A percentile compares a stretch with the other conserved stretches of the same genome.
These are phyloP conservation scores for Spea multiplicata DNA, from an alignment of 2,113 vertebrate species.

Conservation along the genomic window DNA sequence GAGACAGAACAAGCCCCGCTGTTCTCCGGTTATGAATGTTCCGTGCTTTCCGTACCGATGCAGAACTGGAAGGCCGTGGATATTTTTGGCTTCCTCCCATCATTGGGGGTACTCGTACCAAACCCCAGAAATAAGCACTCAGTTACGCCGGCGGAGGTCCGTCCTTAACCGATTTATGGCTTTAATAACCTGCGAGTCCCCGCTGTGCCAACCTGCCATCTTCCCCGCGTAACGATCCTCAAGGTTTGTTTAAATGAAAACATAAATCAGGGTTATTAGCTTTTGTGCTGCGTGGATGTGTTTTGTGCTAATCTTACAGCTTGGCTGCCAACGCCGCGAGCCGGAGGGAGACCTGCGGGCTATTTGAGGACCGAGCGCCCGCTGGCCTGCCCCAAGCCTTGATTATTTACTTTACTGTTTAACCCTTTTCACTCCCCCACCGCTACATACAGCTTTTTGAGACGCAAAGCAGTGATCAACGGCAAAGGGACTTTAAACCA, in stretches of 20 bases:
- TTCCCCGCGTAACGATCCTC: constrained; percentile 36
- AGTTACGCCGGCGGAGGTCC: constrained; percentile 5
- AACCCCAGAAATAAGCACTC: constrained; percentile 21
- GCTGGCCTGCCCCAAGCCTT: background rate
- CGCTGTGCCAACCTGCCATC: constrained; percentile 37
- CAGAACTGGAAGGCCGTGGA: background rate
- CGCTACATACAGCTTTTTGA: no score
- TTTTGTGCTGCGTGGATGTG: constrained; percentile 17
- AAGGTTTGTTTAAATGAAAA: constrained; percentile 41
- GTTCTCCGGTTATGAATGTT: background rate
- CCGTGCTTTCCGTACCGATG: background rate
- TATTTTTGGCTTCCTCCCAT: constrained; percentile 26
- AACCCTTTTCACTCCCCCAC: constrained; percentile 9
- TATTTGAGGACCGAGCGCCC: constrained; percentile 31
- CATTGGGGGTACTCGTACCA: constrained; percentile 21
- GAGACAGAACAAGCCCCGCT: background rate
- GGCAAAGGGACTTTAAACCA: background rate
- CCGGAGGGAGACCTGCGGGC: constrained; percentile 32
- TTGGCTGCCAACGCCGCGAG: constrained; percentile 17
- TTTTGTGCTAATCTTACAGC: constrained; percentile 31
- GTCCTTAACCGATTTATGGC: constrained; percentile 35
- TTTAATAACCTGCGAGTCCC: constrained; percentile 43
- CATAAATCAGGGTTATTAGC: constrained; percentile 48
- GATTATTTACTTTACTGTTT: constrained; percentile 28
- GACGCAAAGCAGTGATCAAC: background rate